These are phyloP conservation scores for Microctonus hyperodae DNA, from an alignment of 2,888 invertebrate species.

Conservation along the genomic window DNA sequence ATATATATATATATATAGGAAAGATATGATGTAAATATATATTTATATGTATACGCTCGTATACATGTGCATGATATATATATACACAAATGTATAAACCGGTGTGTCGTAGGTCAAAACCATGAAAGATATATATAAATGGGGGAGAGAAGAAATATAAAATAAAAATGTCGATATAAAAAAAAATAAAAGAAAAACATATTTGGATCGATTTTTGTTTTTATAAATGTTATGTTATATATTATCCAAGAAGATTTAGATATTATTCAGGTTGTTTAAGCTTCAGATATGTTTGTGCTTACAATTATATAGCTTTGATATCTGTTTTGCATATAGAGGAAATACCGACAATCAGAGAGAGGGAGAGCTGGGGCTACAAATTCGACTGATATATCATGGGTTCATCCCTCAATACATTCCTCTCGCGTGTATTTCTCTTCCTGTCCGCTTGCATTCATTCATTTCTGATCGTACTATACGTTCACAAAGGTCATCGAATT, in stretches of 20 bases:
- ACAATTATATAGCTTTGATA: neutral
- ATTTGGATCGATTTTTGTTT: no score
- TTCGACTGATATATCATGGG: neutral
- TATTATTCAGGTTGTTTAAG: no score
- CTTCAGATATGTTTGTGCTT: neutral
- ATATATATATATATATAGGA: no score
- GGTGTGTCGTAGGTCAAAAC: constrained; percentile 39
- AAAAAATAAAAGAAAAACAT: neutral
- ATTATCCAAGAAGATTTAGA: no score
- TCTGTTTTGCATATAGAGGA: neutral
- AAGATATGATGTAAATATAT: neutral
- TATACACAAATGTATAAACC: neutral
- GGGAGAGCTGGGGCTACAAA: neutral
- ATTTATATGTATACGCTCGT: no score
- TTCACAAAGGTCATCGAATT: constrained; percentile 19
- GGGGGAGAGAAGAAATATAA: constrained; percentile 35
- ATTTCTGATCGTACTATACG: no score
- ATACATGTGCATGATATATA: no score
- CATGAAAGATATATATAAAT: constrained; percentile 29
- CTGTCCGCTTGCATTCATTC: constrained; percentile 5
- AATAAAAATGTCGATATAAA: neutral
- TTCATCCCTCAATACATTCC: neutral
- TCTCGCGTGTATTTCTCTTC: neutral
- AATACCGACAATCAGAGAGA: neutral
- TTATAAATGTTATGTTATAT: no score